Percentiles rank a stretch among this genome's conserved stretches.
phyloP scores from a whole-genome alignment of 1,140 invertebrate species.

The Brachionus plicatilis region DNA sequence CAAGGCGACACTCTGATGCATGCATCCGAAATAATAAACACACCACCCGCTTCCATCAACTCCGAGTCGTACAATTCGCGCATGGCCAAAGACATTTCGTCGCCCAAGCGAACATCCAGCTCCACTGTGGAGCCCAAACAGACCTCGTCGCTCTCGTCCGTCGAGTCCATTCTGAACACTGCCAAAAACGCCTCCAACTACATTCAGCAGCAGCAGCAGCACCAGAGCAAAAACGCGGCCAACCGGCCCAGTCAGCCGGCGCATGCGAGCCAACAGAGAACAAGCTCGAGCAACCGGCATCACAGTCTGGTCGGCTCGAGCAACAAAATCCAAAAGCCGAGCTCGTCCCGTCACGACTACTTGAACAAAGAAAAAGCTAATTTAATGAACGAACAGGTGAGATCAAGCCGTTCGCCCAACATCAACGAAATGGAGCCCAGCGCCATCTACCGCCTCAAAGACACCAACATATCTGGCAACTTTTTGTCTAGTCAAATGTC shows the following conservation, averaged over 20 bases:
- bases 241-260: not conserved
- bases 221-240: not conserved
- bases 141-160: not conserved
- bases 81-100: not conserved
- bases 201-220: constrained; percentile 14
- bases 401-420: not conserved
- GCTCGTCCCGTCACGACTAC: not conserved
- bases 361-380: not conserved
- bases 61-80: not conserved
- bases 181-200: not conserved
- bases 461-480: not conserved
- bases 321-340: not conserved
- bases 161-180: constrained; percentile 8
- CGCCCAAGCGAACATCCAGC: not conserved
- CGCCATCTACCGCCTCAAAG: not conserved
- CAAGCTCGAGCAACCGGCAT: not conserved
- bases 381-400: not conserved
- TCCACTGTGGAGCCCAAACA: not conserved
- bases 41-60: not conserved
- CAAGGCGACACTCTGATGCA: not conserved
- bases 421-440: not conserved
- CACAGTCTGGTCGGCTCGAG: not conserved
- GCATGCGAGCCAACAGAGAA: not conserved
- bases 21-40: not conserved
- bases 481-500: not conserved